Evolutionary conservation across 2,888 invertebrate species (phyloP).

Genomic region (Melanostoma scalare): DNA sequence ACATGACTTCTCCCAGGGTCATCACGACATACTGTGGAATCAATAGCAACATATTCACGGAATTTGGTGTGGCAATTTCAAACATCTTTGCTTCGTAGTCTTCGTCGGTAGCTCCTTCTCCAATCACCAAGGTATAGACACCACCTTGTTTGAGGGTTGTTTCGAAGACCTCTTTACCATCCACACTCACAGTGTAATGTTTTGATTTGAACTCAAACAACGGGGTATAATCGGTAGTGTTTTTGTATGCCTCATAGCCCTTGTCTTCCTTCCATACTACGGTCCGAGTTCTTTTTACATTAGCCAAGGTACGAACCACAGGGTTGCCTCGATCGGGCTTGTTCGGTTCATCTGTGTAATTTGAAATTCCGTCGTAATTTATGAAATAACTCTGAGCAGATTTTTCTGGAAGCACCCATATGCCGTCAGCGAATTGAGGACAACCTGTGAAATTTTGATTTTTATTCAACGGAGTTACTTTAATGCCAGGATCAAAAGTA

Average conservation of each 20-base stretch:
- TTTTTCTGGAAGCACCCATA: conserved; percentile 60
- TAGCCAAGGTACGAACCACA: conserved; percentile 76
- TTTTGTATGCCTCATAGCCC: conserved; percentile 65
- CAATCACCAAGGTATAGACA: conserved; percentile 79
- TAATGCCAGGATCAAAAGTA: neutral
- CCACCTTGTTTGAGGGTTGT: conserved; percentile 79
- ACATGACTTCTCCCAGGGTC: conserved; percentile 86
- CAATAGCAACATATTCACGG: conserved; percentile 85
- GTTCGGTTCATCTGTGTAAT: conserved; percentile 77
- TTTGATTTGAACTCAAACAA: conserved; percentile 74
- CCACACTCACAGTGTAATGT: conserved; percentile 75
- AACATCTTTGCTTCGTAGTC: conserved; percentile 52
- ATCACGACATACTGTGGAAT: conserved; percentile 88
- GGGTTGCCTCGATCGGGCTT: conserved; percentile 79
- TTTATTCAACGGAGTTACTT: neutral
- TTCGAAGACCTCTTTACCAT: conserved; percentile 35
- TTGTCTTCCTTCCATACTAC: conserved; percentile 75
- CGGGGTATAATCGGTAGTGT: conserved; percentile 71
- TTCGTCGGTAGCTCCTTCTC: conserved; percentile 32
- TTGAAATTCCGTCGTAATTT: conserved; percentile 56
- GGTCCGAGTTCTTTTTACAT: conserved; percentile 67
- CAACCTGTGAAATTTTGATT: conserved; percentile 59
- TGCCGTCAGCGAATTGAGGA: conserved; percentile 53
- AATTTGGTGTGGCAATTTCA: conserved; percentile 81
- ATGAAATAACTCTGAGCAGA: conserved; percentile 78